Base-by-base conservation (phyloP, 2,797 vertebrate genomes). In the Tachyglossus aculeatus region DNA sequence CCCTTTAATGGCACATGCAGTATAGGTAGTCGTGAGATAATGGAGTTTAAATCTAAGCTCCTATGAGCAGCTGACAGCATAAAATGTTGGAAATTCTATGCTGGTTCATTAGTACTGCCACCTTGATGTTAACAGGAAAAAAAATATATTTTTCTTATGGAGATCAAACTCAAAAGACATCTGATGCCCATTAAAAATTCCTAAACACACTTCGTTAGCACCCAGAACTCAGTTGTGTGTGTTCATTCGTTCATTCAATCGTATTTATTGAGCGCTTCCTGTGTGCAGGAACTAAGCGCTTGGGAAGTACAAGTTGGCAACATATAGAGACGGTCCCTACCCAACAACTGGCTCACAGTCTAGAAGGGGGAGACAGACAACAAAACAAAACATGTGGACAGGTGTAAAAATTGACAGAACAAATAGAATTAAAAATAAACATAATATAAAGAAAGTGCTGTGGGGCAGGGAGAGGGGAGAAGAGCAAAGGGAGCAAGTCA, bases 161-260 rank as follows among this genome's bases (percentile, higher is more conserved):
- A 14, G 0, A 39, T 36, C 24, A 53, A 71, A 36, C 7, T 5
- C 38, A 31, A 27, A n/a, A n/a, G 15, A 58, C 12, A 22, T 65
- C 6, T 27, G 37, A 32, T 27, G 12, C 39, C 38, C 9, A 33
- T 51, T 71, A 50, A 75, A 48, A 81, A 56, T 81, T 32, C 60
- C 5, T 40, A 69, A 48, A 22, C 67, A n/a, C 29, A 12, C 40
- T 55, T 74, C 71, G 31, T 56, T 72, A 52, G 24, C 36, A 65
- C 36, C 38, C 60, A 52, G 50, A 34, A 13, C 10, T 39, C 13
- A 56, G n/a, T n/a, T n/a, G n/a, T n/a, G n/a, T n/a, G n/a, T n/a
- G n/a, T n/a, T n/a, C n/a, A 38, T 38, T 72, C 54, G 25, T 66
- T 31, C 50, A 48, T 2, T 55, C 59, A 57, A 34, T n/a, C n/a